Percentiles rank a stretch among this genome's conserved stretches.
phyloP scores from a whole-genome alignment of 2,888 invertebrate species.

The Neocrepidodera transversa region DNA sequence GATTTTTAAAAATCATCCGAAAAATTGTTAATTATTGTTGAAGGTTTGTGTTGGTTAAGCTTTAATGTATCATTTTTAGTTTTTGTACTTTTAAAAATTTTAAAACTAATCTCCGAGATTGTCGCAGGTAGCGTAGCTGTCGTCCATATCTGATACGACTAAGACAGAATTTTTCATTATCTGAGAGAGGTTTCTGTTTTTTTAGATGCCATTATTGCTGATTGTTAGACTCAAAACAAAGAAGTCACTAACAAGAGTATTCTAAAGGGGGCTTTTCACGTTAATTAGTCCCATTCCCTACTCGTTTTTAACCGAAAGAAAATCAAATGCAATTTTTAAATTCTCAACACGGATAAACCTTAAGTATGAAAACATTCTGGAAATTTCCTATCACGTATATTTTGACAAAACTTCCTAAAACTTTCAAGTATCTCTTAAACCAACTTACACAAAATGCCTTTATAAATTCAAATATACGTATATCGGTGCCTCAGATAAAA shows the following conservation, averaged over 20 bases:
- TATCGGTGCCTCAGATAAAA: neutral
- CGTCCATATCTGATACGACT: neutral
- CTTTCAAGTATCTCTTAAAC: slow-evolving; percentile 15
- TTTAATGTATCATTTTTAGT: too few relatives aligned
- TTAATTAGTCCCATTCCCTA: slow-evolving; percentile 17
- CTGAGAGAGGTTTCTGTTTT: neutral
- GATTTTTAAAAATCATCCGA: too few relatives aligned
- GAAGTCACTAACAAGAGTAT: slow-evolving; percentile 13
- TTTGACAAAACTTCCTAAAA: slow-evolving; percentile 22
- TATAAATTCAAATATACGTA: slow-evolving; percentile 4
- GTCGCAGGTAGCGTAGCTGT: neutral
- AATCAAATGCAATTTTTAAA: slow-evolving; percentile 16
- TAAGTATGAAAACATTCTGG: slow-evolving; percentile 22
- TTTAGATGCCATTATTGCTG: slow-evolving; percentile 15
- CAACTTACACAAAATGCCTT: slow-evolving; percentile 12
- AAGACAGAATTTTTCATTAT: slow-evolving; percentile 8
- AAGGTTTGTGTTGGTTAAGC: too few relatives aligned
- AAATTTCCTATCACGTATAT: slow-evolving; percentile 26
- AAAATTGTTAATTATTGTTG: too few relatives aligned
- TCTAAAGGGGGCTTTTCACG: slow-evolving; percentile 20
- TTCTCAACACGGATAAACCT: slow-evolving; percentile 19
- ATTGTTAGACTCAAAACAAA: slow-evolving; percentile 22
- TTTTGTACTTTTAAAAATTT: too few relatives aligned
- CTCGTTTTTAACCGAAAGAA: slow-evolving; percentile 9
- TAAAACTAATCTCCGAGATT: neutral